These are phyloP conservation scores for Gnathonemus echidnorhynchus DNA, from an alignment of 2,113 vertebrate genomes.

Conservation along the genomic window DNA sequence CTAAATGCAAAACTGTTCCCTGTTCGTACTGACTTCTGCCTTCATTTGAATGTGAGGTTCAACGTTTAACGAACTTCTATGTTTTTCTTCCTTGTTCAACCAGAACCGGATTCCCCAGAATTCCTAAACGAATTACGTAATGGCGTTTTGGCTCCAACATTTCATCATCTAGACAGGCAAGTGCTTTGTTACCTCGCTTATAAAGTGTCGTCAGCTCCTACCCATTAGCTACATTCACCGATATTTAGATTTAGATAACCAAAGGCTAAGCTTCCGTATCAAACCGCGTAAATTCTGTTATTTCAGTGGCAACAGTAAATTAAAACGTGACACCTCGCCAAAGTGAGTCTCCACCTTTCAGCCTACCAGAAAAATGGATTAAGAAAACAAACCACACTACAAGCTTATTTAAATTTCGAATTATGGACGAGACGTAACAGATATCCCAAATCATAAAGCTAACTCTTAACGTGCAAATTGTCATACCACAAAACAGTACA, in stretches of 20 bases:
- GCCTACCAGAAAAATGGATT: not conserved
- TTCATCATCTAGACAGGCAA: not conserved
- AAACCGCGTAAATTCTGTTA: not conserved
- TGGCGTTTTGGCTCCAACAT: not conserved
- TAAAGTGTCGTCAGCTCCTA: not conserved
- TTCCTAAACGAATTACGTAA: not conserved
- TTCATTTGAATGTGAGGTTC: not conserved
- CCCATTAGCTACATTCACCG: not conserved
- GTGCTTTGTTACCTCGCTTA: not conserved
- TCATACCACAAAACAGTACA: not conserved
- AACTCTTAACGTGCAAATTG: not conserved
- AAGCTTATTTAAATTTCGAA: not conserved
- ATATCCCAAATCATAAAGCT: not conserved
- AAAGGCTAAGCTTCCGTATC: not conserved
- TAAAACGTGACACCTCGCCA: not conserved
- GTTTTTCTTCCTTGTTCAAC: not conserved
- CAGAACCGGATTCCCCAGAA: not conserved
- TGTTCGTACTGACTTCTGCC: not conserved
- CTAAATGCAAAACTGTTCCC: not conserved
- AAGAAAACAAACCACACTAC: not conserved
- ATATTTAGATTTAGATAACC: not conserved
- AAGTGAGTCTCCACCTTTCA: not conserved
- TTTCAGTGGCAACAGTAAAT: not conserved
- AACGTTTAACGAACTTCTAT: not conserved
- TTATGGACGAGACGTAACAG: not conserved